Evolutionary conservation across 92 coral and sea anemone species (phyloP).

Genomic region (Porites lobata): DNA sequence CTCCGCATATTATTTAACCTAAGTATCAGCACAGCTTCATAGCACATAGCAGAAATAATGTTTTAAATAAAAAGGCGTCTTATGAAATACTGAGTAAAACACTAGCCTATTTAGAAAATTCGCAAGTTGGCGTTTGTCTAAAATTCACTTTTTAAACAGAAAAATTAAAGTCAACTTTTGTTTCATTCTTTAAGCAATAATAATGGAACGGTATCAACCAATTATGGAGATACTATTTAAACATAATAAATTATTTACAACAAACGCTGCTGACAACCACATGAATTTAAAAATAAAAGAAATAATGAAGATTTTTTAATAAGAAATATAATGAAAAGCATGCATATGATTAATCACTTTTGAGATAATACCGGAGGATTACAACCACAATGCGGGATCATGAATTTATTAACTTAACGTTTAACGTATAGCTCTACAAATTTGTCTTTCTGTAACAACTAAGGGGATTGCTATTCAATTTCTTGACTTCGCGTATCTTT

Average conservation of each 20-base stretch:
- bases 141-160: background rate
- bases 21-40: background rate
- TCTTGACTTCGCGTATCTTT: no score
- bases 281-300: constrained; percentile 9
- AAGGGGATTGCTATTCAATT: no score
- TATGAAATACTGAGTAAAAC: constrained; percentile 5
- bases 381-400: background rate
- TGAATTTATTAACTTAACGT: no score
- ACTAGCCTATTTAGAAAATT: background rate
- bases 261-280: background rate
- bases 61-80: background rate
- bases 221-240: background rate
- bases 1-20: background rate
- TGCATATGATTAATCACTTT: background rate
- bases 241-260: constrained; percentile 21
- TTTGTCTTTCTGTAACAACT: no score
- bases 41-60: background rate
- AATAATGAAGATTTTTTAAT: background rate
- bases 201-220: background rate
- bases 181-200: background rate
- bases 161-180: background rate
- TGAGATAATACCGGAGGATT: background rate
- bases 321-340: background rate
- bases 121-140: background rate
- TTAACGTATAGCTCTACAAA: no score